Base-by-base conservation (phyloP, 2,797 vertebrate species). In the Borostomias antarcticus region DNA sequence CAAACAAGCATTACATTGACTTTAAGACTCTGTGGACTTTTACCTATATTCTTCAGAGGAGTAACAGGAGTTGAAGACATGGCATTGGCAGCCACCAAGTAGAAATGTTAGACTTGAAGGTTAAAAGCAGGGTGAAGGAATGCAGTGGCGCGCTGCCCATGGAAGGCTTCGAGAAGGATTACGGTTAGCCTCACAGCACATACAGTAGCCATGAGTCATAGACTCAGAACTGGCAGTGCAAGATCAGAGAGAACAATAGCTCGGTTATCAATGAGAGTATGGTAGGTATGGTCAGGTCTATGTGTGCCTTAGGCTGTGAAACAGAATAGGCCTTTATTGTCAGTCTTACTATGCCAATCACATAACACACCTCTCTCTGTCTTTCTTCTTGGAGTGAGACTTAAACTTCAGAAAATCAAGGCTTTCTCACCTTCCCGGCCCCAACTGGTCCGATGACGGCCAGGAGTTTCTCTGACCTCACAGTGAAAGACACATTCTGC, bases 361-460 rank as follows among this genome's bases (percentile, higher is more conserved):
- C 15, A n/a, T 51, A 11, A 8, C 21, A 51, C 48, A 19, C 35
- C n/a, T n/a, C n/a, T n/a, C n/a, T n/a, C n/a, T n/a, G n/a, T n/a
- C n/a, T n/a, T n/a, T n/a, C n/a, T n/a, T 19, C 29, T 9, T 57
- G 26, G n/a, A 57, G 19, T 57, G 15, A 57, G 28, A 13, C 30
- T 62, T 9, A 53, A 29, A 35, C 15, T 2, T 4, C 21, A 58
- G 7, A 37, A 21, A 13, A n/a, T 54, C n/a, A n/a, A n/a, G 5
- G 9, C 3, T 17, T 6, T 33, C 90, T 89, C 76, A 94, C 94
- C 91, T 95, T 95, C 81, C 94, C 94, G 45, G 94, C 89, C 70
- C 94, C 94, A 30, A 95, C 94, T 2, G 94, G 93, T 66, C 94
- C 94, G 43, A 95, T 88, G 69, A 95, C 93, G 74, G 90, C 90